Percentiles rank a stretch among this genome's conserved stretches.
phyloP scores from a whole-genome alignment of 2,888 invertebrate genomes.

The Pecten maximus region DNA sequence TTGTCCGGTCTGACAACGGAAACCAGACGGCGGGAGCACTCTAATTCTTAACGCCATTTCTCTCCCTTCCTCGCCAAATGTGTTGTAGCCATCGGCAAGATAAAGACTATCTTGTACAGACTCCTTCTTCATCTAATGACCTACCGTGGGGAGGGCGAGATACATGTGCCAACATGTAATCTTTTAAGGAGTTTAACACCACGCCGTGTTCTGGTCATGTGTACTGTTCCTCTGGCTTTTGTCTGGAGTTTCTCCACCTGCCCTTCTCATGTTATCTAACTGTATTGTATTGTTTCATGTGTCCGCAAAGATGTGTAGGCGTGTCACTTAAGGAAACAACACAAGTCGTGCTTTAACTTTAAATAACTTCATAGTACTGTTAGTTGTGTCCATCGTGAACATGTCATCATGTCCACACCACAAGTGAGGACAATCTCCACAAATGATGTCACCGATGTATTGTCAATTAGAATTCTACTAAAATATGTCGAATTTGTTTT shows the following conservation, averaged over 20 bases:
- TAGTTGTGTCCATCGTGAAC: too few relatives aligned
- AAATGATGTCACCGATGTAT: too few relatives aligned
- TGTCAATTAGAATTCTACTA: too few relatives aligned
- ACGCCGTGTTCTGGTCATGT: background rate
- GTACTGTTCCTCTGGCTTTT: background rate
- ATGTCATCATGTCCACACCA: too few relatives aligned
- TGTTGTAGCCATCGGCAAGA: background rate
- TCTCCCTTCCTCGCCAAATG: background rate
- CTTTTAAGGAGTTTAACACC: background rate
- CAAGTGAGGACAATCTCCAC: too few relatives aligned
- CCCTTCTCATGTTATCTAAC: background rate
- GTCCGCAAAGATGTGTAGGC: too few relatives aligned
- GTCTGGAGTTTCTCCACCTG: background rate
- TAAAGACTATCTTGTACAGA: constrained; percentile 11
- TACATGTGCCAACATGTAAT: background rate
- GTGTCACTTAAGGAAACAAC: too few relatives aligned
- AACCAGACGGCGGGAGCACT: background rate
- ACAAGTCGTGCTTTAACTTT: too few relatives aligned
- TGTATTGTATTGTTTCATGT: too few relatives aligned
- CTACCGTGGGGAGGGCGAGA: background rate
- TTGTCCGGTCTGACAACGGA: background rate
- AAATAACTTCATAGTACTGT: too few relatives aligned
- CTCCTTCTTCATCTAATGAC: background rate
- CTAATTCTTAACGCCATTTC: background rate
- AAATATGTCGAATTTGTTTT: too few relatives aligned